These are phyloP conservation scores for Drosophila ficusphila DNA, from an alignment of 1,140 invertebrate species.

Conservation along the genomic window DNA sequence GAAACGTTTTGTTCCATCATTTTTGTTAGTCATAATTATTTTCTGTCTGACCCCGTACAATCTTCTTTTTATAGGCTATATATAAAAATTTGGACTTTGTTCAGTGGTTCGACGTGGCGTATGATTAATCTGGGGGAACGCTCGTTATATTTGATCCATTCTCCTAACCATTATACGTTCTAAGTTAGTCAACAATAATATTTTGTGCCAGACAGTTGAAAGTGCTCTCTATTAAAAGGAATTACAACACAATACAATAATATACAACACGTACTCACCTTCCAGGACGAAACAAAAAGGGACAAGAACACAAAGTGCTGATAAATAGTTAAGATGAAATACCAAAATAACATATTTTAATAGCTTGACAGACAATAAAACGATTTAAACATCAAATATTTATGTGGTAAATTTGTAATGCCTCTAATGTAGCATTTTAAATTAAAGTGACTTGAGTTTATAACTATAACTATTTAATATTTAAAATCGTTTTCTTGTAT, in stretches of 20 bases:
- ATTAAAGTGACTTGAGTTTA: too few species aligned
- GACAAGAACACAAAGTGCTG: slow-evolving; percentile 31
- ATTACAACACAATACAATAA: too few species aligned
- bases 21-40: slow-evolving; percentile 67
- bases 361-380: not conserved
- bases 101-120: slow-evolving; percentile 38
- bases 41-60: slow-evolving; percentile 55
- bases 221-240: slow-evolving; percentile 31
- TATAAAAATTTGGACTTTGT: slow-evolving; percentile 37
- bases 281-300: slow-evolving; percentile 33
- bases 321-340: slow-evolving; percentile 22
- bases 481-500: not conserved
- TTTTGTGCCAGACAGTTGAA: slow-evolving; percentile 54
- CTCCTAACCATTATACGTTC: slow-evolving; percentile 3
- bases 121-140: slow-evolving; percentile 41
- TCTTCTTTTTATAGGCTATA: slow-evolving; percentile 32
- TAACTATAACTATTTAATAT: not conserved
- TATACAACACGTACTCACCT: slow-evolving; percentile 50
- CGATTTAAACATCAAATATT: not conserved
- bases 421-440: too few species aligned
- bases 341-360: slow-evolving; percentile 3
- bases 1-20: slow-evolving; percentile 12
- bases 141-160: slow-evolving; percentile 23
- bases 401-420: not conserved
- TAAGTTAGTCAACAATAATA: slow-evolving; percentile 51